Evolutionary conservation across 2,888 invertebrate species (phyloP), one percentile per base, ranked within the genome.

Genomic region (Lottia gigantea): DNA sequence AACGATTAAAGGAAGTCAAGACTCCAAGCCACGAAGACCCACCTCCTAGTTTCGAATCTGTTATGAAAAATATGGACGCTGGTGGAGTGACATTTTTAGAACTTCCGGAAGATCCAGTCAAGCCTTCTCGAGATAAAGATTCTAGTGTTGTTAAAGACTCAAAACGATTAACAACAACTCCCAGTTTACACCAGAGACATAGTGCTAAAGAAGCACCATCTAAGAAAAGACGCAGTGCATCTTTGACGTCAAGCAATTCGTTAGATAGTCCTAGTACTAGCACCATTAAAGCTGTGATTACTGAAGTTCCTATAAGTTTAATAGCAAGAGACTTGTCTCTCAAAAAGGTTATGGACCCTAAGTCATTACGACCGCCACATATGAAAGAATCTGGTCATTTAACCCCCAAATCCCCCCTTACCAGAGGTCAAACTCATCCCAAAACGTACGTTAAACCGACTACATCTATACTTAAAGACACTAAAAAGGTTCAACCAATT

Each of bases 1-100:
- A 66, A 64, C 67, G 66, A 14, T 40, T 68, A 16, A 74, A 74
- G 14, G 70, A 71, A 31, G 63, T 64, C 62, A 70, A 72, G 46
- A 67, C 64, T 16, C 31, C 62, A 6, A 64, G 61, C 46, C 63
- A 47, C 47, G 71, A 70, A 40, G 74, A 71, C 15, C 62, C 66
- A 6, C 47, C 67, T 8, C 47, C 70, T 8, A 65, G 61, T 19
- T 61, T 62, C n/a, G 67, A 67, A 25, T 26, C 31, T 25, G 40
- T 26, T 11, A 67, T 12, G 7, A 64, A 70, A n/a, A 66, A 47
- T 62, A 64, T 70, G 16, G 67, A 66, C 11, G 16, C 49, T 49
- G 11, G 40, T 40, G 40, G 40, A 40, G 55, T 55, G 12, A 19
- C 8, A 23, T 55, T 23, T 55, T 23, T 55, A 23, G 55, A 23